Evolutionary conservation across 1,140 invertebrate genomes (phyloP).

Genomic region (Bombus haemorrhoidalis): DNA sequence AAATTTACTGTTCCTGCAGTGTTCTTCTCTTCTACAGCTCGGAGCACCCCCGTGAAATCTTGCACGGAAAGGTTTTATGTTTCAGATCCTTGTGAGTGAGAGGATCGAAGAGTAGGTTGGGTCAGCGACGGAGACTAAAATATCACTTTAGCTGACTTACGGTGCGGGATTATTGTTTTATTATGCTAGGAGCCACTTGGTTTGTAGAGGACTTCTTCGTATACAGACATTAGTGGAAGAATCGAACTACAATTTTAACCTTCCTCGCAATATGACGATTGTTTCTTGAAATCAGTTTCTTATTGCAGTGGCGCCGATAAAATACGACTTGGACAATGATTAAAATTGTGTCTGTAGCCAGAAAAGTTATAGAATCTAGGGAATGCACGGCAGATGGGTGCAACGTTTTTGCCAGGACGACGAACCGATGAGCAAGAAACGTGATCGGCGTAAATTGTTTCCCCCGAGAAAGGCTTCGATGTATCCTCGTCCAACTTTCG

Average conservation of each 20-base stretch:
- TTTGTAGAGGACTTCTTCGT: background rate
- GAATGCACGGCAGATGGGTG: background rate
- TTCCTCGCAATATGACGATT: background rate
- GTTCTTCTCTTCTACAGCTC: too few species aligned
- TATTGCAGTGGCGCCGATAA: background rate
- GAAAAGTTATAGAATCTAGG: background rate
- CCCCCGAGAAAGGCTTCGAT: background rate
- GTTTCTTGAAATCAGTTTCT: background rate
- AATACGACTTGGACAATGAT: background rate
- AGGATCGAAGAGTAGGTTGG: background rate
- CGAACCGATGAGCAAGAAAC: background rate
- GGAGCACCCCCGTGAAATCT: background rate
- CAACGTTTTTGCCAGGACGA: background rate
- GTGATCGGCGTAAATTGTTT: slow-evolving; percentile 38
- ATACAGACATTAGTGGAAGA: background rate
- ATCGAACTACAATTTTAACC: background rate
- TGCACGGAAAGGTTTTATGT: background rate
- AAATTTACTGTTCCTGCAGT: slow-evolving; percentile 15
- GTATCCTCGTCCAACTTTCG: background rate
- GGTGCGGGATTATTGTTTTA: too few species aligned
- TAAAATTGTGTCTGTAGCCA: background rate
- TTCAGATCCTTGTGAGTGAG: background rate
- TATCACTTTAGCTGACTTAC: background rate
- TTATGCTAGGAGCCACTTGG: background rate
- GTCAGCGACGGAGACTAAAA: background rate